phyloP scores from a whole-genome alignment of 2,888 invertebrate species.

The Eumerus sabulonum region DNA sequence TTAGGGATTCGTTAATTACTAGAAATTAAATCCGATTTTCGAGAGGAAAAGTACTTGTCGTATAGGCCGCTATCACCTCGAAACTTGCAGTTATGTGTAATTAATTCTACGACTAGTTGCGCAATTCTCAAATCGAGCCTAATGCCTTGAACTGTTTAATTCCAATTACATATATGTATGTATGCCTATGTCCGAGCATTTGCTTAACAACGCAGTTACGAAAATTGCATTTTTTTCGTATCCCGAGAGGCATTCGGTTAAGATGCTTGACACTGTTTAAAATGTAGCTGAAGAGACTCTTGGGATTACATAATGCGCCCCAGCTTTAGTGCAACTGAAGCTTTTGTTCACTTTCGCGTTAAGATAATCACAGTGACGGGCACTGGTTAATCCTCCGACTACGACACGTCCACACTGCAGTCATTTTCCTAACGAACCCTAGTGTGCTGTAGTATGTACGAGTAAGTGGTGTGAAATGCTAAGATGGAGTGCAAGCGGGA shows the following conservation, averaged over 20 bases:
- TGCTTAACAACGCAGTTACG: constrained; percentile 1
- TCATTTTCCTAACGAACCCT: background rate
- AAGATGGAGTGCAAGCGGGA: background rate
- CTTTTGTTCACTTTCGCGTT: background rate
- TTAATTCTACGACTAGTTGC: constrained; percentile 1
- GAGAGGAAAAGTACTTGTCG: background rate
- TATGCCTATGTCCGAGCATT: too few species aligned
- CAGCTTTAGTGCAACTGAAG: background rate
- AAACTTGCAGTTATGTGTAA: constrained; percentile 3
- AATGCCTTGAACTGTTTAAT: background rate
- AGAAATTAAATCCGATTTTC: background rate
- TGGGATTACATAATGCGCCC: constrained; percentile 1
- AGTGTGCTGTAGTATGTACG: too few species aligned
- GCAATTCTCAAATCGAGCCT: background rate
- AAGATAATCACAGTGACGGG: constrained; percentile 18
- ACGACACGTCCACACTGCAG: background rate
- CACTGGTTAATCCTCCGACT: constrained; percentile 7
- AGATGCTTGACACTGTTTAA: constrained; percentile 29
- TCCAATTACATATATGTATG: constrained; percentile 1
- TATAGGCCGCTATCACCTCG: background rate
- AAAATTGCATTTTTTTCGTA: constrained; percentile 1
- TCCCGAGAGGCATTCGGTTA: background rate
- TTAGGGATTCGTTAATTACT: constrained; percentile 14
- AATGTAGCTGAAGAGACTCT: constrained; percentile 9
- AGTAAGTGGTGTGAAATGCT: too few species aligned